A percentile compares a stretch with the other conserved stretches of the same genome.
Conservation (phyloP, 2,888 invertebrate species). For the Hyalella azteca region DNA sequence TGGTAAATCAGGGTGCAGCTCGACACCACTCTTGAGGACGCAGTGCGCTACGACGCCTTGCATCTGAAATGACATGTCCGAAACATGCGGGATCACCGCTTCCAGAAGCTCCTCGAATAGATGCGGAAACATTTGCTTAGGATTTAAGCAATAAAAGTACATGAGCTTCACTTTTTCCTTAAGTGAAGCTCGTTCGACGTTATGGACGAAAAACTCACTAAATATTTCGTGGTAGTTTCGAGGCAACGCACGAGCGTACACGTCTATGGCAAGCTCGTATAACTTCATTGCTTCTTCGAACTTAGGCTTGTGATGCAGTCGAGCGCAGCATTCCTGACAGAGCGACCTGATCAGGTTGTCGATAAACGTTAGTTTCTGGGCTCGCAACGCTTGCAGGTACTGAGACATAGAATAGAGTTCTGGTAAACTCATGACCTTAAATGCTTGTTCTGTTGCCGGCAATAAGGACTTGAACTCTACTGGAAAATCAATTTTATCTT, state of each 20-base stretch:
- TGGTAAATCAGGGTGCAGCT: neutral
- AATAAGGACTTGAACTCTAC: neutral
- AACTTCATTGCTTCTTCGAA: neutral
- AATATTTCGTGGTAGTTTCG: neutral
- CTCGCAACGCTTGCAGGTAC: neutral
- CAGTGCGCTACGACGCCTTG: neutral
- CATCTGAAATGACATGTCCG: neutral
- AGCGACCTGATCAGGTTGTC: neutral
- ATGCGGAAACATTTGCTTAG: neutral
- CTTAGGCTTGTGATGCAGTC: neutral
- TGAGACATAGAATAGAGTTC: neutral
- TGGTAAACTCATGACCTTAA: neutral
- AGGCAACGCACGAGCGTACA: neutral
- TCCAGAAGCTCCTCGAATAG: neutral
- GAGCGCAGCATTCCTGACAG: conserved; percentile 3
- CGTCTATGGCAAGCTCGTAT: neutral
- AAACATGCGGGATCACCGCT: neutral
- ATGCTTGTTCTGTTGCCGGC: neutral
- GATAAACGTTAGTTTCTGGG: neutral
- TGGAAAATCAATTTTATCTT: conserved; percentile 18
- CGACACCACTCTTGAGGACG: neutral
- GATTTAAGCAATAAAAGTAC: conserved; percentile 5
- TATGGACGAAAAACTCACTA: neutral
- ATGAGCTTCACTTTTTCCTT: neutral
- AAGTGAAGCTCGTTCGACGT: neutral